A percentile compares a stretch with the other conserved stretches of the same genome.
Evolutionary conservation across 1,140 invertebrate species (phyloP).

Genomic region (Papilio aristodemus): DNA sequence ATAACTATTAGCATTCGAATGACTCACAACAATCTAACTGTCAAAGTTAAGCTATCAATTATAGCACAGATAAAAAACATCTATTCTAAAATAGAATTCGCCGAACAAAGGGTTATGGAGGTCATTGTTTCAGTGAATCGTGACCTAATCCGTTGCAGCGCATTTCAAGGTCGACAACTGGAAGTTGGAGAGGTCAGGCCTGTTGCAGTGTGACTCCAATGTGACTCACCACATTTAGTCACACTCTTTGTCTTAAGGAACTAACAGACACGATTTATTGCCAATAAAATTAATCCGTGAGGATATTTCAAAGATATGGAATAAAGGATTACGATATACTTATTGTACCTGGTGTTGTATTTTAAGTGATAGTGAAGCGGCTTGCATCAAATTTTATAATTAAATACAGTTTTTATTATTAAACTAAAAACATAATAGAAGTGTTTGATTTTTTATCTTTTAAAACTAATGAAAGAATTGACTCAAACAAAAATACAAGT

Average conservation of each 20-base stretch:
- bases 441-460: too few species aligned
- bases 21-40: constrained; percentile 28
- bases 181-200: constrained; percentile 25
- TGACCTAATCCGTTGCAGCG: constrained; percentile 26
- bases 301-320: too few species aligned
- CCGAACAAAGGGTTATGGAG: constrained; percentile 20
- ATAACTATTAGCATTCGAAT: constrained; percentile 6
- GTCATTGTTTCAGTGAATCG: constrained; percentile 24
- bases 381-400: too few species aligned
- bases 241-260: background rate
- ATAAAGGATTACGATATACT: too few species aligned
- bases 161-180: constrained; percentile 20
- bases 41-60: constrained; percentile 27
- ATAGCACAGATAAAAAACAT: constrained; percentile 18
- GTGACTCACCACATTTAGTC: constrained; percentile 10
- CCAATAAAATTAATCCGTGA: too few species aligned
- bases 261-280: too few species aligned
- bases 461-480: too few species aligned
- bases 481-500: too few species aligned
- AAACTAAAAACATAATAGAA: too few species aligned
- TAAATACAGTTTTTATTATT: too few species aligned
- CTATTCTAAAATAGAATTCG: constrained; percentile 17
- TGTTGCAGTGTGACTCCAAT: background rate
- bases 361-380: too few species aligned
- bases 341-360: too few species aligned